Conservation (phyloP, 1,140 invertebrate genomes). For the Teleogryllus occipitalis region DNA sequence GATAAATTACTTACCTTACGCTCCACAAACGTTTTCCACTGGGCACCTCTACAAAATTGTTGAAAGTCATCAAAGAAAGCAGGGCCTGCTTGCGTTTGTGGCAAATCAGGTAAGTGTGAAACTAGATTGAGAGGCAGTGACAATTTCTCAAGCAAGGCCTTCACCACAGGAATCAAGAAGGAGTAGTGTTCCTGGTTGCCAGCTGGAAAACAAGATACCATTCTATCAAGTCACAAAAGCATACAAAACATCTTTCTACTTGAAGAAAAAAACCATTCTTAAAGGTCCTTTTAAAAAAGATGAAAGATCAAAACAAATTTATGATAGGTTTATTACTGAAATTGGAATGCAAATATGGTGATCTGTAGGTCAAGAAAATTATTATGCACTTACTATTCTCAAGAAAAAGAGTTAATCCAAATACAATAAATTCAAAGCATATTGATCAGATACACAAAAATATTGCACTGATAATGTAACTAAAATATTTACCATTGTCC, state of each 20-base stretch:
- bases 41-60: slow-evolving; percentile 44
- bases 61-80: slow-evolving; percentile 56
- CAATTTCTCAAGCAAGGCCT: slow-evolving; percentile 51
- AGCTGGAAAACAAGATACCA: slow-evolving; percentile 28
- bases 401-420: too few relatives aligned
- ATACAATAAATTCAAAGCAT: too few relatives aligned
- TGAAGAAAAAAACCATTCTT: too few relatives aligned
- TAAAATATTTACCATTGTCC: too few relatives aligned
- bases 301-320: too few relatives aligned
- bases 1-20: slow-evolving; percentile 40
- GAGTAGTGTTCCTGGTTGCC: slow-evolving; percentile 49
- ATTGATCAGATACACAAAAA: too few relatives aligned
- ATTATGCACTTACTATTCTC: too few relatives aligned
- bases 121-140: slow-evolving; percentile 41
- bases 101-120: slow-evolving; percentile 44
- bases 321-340: too few relatives aligned
- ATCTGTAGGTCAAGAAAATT: too few relatives aligned
- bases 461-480: too few relatives aligned
- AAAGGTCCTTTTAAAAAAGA: too few relatives aligned
- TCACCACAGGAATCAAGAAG: slow-evolving; percentile 54
- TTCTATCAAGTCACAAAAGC: background rate
- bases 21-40: slow-evolving; percentile 50
- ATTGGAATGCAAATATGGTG: too few relatives aligned
- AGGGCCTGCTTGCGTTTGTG: slow-evolving; percentile 43
- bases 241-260: background rate